phyloP scores from a whole-genome alignment of 2,113 vertebrate genomes.

The Corythoichthys intestinalis region DNA sequence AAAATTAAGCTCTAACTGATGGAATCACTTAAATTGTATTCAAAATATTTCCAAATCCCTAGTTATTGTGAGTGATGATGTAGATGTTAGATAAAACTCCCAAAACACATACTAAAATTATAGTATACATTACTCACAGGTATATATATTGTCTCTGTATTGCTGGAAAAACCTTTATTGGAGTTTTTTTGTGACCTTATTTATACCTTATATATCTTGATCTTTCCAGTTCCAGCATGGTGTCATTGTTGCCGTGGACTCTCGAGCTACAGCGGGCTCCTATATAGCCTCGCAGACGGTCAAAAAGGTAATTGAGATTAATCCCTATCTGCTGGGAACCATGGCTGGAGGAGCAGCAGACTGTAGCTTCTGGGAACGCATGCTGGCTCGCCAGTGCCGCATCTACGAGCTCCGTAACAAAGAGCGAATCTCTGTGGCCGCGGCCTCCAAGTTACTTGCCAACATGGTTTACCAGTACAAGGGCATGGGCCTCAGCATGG shows the following conservation, averaged over 20 bases:
- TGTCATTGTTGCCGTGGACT: conserved; percentile 88
- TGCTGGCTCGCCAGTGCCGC: conserved; percentile 86
- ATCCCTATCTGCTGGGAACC: conserved; percentile 85
- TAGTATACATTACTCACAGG: too few species aligned
- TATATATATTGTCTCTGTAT: too few species aligned
- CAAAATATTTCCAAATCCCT: too few species aligned
- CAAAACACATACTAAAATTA: too few species aligned
- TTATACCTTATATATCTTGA: not conserved
- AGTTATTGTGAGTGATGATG: too few species aligned
- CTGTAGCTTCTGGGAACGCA: conserved; percentile 90
- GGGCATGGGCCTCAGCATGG: conserved; percentile 92
- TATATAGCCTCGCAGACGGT: conserved; percentile 90
- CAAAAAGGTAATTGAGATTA: conserved; percentile 93
- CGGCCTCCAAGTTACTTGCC: conserved; percentile 89
- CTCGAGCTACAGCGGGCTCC: conserved; percentile 84
- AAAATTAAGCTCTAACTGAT: too few species aligned
- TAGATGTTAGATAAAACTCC: too few species aligned
- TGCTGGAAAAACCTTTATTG: not conserved
- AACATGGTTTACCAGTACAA: conserved; percentile 97
- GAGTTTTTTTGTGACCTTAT: not conserved
- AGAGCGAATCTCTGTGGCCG: conserved; percentile 88
- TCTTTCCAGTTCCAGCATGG: conserved; percentile 79
- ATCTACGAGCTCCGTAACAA: conserved; percentile 92
- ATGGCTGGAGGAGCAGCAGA: conserved; percentile 90
- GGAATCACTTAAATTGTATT: too few species aligned